These are phyloP conservation scores for Australoheros facetus DNA, from an alignment of 2,797 vertebrate genomes.

Conservation along the genomic window DNA sequence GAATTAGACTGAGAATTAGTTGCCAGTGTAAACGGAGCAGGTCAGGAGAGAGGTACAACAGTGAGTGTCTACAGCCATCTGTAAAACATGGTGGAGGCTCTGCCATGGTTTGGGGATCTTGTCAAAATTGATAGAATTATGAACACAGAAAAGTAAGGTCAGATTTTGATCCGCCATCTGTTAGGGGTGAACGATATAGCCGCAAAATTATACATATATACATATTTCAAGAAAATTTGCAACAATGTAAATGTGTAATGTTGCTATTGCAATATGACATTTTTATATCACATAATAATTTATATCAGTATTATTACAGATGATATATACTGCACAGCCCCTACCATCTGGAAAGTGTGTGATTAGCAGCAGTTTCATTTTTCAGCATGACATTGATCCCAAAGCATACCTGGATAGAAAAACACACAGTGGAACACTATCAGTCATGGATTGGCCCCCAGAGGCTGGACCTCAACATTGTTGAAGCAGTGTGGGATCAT, in stretches of 20 bases:
- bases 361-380: background rate
- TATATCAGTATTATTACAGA: background rate
- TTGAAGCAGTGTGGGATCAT: no score
- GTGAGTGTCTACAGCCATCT: no score
- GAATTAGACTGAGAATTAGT: no score
- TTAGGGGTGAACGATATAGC: background rate
- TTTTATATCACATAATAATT: background rate
- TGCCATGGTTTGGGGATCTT: background rate
- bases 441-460: no score
- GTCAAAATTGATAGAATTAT: background rate
- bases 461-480: no score
- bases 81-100: no score
- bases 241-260: background rate
- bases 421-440: no score
- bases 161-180: background rate
- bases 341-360: background rate
- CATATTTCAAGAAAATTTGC: background rate
- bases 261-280: background rate
- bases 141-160: background rate
- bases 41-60: no score
- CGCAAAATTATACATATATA: background rate
- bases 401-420: background rate
- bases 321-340: background rate
- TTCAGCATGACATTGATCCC: background rate
- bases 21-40: no score